A percentile compares a stretch with the other conserved stretches of the same genome.
phyloP scores from a whole-genome alignment of 2,888 invertebrate species.

The Tinea trinotella region DNA sequence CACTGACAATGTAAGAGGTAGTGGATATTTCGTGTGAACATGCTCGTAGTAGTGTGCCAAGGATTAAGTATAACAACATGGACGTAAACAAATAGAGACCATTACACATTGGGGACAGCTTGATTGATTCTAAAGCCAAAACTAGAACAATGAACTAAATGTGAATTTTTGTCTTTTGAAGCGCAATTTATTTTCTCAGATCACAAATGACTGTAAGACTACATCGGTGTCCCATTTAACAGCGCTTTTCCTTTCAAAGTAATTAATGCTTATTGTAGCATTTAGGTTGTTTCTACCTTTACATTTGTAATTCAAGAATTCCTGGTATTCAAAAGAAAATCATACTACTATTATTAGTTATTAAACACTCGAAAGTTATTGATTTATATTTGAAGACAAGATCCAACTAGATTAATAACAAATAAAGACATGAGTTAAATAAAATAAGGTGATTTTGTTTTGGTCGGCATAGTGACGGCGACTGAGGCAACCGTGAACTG shows the following conservation, averaged over 20 bases:
- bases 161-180: slow-evolving; percentile 17
- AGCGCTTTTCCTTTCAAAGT: background rate
- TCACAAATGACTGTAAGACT: background rate
- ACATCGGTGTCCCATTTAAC: background rate
- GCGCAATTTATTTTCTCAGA: slow-evolving; percentile 16
- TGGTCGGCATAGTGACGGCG: too few species aligned
- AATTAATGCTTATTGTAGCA: slow-evolving; percentile 4
- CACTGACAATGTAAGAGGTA: slow-evolving; percentile 3
- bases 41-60: slow-evolving; percentile 7
- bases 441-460: too few species aligned
- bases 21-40: slow-evolving; percentile 3
- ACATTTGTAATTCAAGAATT: too few species aligned
- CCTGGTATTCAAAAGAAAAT: too few species aligned
- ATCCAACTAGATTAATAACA: too few species aligned
- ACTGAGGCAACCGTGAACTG: too few species aligned
- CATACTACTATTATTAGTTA: too few species aligned
- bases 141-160: slow-evolving; percentile 27
- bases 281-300: background rate
- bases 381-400: too few species aligned
- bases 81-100: slow-evolving; percentile 58
- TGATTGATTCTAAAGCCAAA: slow-evolving; percentile 49
- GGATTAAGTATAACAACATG: slow-evolving; percentile 60
- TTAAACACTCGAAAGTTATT: too few species aligned
- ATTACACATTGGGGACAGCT: slow-evolving; percentile 45
- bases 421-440: too few species aligned